Percentiles rank a stretch among this genome's conserved stretches.
These are phyloP conservation scores for Dynastes hyllus DNA, from an alignment of 2,888 invertebrate species.

Conservation along the genomic window DNA sequence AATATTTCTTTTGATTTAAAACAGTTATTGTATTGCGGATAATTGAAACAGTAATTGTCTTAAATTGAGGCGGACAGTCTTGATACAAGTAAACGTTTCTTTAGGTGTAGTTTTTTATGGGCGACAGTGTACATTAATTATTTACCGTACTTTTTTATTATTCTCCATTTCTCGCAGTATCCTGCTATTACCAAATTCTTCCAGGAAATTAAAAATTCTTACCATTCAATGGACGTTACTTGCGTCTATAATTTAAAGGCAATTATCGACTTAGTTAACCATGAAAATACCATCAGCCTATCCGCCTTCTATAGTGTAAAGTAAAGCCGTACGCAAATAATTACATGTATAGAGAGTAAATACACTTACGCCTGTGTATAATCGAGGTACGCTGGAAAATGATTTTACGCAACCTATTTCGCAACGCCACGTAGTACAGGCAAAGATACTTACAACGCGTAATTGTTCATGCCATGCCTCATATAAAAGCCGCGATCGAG, in stretches of 20 bases:
- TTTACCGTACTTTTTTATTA: too few relatives aligned
- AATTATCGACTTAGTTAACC: conserved; percentile 13
- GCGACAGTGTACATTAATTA: too few relatives aligned
- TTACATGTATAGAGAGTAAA: background rate
- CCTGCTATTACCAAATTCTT: too few relatives aligned
- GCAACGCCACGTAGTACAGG: background rate
- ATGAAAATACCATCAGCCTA: background rate
- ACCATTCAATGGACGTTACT: too few relatives aligned
- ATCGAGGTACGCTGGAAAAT: conserved; percentile 5
- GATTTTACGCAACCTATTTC: conserved; percentile 41
- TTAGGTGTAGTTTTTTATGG: too few relatives aligned
- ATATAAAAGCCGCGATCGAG: conserved; percentile 21
- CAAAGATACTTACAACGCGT: conserved; percentile 13
- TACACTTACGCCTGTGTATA: background rate
- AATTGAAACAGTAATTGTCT: too few relatives aligned
- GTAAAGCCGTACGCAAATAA: background rate
- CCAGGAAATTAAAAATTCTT: too few relatives aligned
- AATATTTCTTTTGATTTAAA: too few relatives aligned
- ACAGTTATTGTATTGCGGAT: too few relatives aligned
- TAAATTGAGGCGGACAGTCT: too few relatives aligned
- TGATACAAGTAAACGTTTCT: too few relatives aligned
- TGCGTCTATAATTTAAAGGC: background rate
- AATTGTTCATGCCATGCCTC: conserved; percentile 37
- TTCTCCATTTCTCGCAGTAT: too few relatives aligned
- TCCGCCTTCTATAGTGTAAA: background rate